A percentile compares a stretch with the other conserved stretches of the same genome.
phyloP scores from a whole-genome alignment of 2,888 invertebrate species.

The Conomelus anceps region DNA sequence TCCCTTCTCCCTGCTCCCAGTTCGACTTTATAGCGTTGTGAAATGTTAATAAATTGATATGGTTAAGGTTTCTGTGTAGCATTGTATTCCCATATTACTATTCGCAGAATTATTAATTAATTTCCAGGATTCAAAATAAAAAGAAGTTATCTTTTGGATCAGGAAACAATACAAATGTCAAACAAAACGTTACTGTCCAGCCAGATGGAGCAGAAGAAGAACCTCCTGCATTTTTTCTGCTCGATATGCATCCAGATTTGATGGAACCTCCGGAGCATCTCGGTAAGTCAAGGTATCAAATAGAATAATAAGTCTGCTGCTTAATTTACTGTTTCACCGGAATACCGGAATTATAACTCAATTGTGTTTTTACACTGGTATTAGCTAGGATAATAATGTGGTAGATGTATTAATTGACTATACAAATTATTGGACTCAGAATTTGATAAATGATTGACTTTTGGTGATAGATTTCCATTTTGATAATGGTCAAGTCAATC shows the following conservation, averaged over 20 bases:
- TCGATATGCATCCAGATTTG: slow-evolving; percentile 67
- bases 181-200: not conserved
- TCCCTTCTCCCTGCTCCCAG: no score
- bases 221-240: slow-evolving; percentile 52
- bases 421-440: no score
- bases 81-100: not conserved
- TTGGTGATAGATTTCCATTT: no score
- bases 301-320: not conserved
- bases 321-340: no score
- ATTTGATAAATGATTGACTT: no score
- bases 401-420: no score
- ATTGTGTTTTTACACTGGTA: no score
- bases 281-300: slow-evolving; percentile 41
- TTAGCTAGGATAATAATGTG: no score
- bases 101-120: not conserved
- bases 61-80: not conserved
- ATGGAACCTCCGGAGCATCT: slow-evolving; percentile 68
- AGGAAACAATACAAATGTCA: not conserved
- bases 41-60: no score
- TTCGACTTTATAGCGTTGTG: no score
- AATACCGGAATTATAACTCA: no score
- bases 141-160: not conserved
- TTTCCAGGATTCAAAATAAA: not conserved
- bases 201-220: slow-evolving; percentile 36
- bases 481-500: no score